These are phyloP conservation scores for Acrocera orbiculus DNA, from an alignment of 2,888 invertebrate genomes.

Conservation along the genomic window DNA sequence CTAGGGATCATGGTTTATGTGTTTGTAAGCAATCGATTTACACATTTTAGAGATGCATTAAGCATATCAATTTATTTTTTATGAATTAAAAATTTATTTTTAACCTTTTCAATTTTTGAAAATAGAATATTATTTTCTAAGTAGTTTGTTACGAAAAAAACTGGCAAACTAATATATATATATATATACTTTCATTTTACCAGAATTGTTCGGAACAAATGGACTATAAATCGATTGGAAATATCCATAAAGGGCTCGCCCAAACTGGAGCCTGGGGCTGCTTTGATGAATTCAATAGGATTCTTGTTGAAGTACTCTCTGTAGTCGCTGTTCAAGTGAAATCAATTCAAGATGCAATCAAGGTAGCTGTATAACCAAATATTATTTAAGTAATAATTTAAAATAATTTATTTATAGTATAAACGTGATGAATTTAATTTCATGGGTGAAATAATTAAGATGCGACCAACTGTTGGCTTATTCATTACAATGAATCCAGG, in stretches of 20 bases:
- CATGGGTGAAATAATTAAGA: slow-evolving; percentile 59
- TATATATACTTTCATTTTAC: too few relatives aligned
- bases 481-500: slow-evolving; percentile 97
- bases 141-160: too few relatives aligned
- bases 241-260: slow-evolving; percentile 71
- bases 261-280: slow-evolving; percentile 80
- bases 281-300: slow-evolving; percentile 92
- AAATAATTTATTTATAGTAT: slow-evolving; percentile 19
- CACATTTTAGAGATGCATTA: too few relatives aligned
- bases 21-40: too few relatives aligned
- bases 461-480: slow-evolving; percentile 67
- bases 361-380: slow-evolving; percentile 21
- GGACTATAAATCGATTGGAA: slow-evolving; percentile 90
- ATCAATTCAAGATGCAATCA: slow-evolving; percentile 70
- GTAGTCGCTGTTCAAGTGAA: slow-evolving; percentile 92
- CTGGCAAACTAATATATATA: too few relatives aligned
- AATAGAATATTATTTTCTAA: too few relatives aligned
- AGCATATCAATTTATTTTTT: too few relatives aligned
- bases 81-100: too few relatives aligned
- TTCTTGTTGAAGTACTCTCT: slow-evolving; percentile 85
- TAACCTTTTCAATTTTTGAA: too few relatives aligned
- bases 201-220: slow-evolving; percentile 95
- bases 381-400: too few relatives aligned
- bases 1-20: slow-evolving; percentile 93
- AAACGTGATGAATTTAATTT: slow-evolving; percentile 68